Conservation (phyloP, 2,888 invertebrate genomes). For the Platycheirus rosarum region DNA sequence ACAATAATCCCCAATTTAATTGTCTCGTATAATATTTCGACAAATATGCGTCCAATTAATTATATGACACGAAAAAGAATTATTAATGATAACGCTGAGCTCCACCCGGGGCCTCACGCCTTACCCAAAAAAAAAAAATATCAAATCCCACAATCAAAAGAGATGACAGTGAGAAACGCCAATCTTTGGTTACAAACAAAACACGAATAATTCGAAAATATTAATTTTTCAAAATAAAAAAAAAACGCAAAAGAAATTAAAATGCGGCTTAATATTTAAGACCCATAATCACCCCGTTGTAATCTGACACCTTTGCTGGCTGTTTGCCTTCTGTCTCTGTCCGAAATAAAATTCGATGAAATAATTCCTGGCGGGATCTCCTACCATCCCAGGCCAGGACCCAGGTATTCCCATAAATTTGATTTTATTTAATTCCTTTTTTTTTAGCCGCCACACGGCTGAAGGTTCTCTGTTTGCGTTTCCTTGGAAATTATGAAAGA, state of each 20-base stretch:
- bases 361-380: conserved; percentile 72
- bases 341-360: conserved; percentile 65
- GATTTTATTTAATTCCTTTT: conserved; percentile 16
- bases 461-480: conserved; percentile 63
- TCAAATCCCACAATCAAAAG: conserved; percentile 63
- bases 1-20: conserved; percentile 70
- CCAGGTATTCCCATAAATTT: conserved; percentile 69
- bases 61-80: conserved; percentile 61
- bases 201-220: conserved; percentile 71
- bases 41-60: conserved; percentile 73
- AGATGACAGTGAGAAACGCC: conserved; percentile 66
- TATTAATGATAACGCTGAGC: conserved; percentile 49
- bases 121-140: conserved; percentile 21
- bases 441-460: not conserved
- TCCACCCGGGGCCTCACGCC: conserved; percentile 11
- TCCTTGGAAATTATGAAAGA: conserved; percentile 71
- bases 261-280: conserved; percentile 68
- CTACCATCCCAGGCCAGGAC: conserved; percentile 33
- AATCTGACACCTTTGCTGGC: conserved; percentile 70
- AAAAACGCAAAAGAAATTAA: not conserved
- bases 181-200: conserved; percentile 67
- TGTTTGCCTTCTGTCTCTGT: conserved; percentile 54
- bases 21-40: conserved; percentile 74
- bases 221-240: conserved; percentile 49
- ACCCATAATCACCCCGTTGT: conserved; percentile 71